Evolutionary conservation across 2,113 vertebrate species (phyloP).

Genomic region (Syngnathus scovelli): DNA sequence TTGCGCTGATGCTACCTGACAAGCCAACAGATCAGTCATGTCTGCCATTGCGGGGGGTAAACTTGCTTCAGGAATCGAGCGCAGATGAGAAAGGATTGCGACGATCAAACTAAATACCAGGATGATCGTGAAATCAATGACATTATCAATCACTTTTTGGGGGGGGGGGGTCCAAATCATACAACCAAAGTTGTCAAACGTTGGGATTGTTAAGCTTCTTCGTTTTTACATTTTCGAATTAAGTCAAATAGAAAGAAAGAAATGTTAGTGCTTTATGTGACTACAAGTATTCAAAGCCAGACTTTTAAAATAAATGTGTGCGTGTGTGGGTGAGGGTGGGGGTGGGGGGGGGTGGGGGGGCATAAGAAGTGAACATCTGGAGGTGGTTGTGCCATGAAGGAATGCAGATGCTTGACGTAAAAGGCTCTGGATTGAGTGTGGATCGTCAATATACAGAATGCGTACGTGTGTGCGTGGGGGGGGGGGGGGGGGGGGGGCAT

Average conservation of each 20-base stretch:
- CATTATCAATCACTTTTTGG: no score
- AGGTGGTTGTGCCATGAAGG: constrained; percentile 46
- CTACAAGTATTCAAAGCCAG: background rate
- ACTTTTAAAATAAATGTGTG: constrained; percentile 21
- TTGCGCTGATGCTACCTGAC: constrained; percentile 75
- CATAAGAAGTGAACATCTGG: constrained; percentile 45
- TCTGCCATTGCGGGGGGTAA: constrained; percentile 38
- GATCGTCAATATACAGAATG: constrained; percentile 12
- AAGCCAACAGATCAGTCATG: constrained; percentile 65
- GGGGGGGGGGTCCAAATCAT: background rate
- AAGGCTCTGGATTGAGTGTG: constrained; percentile 23
- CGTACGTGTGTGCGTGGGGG: background rate
- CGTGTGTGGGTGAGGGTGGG: background rate
- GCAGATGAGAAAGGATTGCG: constrained; percentile 21
- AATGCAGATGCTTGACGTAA: constrained; percentile 34
- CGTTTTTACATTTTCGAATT: no score
- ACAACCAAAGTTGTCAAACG: constrained; percentile 11
- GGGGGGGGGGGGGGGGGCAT: background rate
- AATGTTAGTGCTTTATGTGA: constrained; percentile 40
- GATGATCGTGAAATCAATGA: no score
- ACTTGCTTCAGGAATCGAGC: constrained; percentile 17
- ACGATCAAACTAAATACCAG: background rate
- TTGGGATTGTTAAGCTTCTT: background rate
- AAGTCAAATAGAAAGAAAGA: constrained; percentile 24
- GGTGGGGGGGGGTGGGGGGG: constrained; percentile 32